Percentiles rank a stretch among this genome's conserved stretches.
Evolutionary conservation across 1,140 invertebrate genomes (phyloP).

Genomic region (Leucophenga varia): DNA sequence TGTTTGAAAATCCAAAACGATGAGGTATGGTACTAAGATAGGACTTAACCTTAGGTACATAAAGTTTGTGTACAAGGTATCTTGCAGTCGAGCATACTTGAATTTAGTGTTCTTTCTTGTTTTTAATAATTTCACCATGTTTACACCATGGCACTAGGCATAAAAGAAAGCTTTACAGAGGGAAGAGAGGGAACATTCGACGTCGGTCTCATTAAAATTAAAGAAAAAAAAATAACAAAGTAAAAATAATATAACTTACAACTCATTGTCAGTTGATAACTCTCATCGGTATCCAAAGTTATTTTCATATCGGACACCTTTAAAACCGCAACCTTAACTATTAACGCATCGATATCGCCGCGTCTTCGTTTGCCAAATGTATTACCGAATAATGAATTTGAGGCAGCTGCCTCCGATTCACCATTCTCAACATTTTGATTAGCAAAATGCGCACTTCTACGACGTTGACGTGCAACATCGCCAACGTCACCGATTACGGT

Average conservation of each 20-base stretch:
- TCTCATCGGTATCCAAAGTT: conserved; percentile 71
- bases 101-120: too few species aligned
- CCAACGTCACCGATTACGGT: background rate
- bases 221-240: background rate
- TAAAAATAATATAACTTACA: conserved; percentile 40
- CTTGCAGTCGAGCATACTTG: too few species aligned
- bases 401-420: background rate
- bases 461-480: background rate
- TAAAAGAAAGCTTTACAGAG: too few species aligned
- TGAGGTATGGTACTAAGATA: too few species aligned
- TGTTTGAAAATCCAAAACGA: too few species aligned
- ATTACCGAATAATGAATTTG: conserved; percentile 24
- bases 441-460: background rate
- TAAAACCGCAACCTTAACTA: conserved; percentile 60
- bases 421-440: background rate
- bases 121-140: too few species aligned
- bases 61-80: too few species aligned
- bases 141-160: too few species aligned
- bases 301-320: conserved; percentile 60
- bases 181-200: background rate
- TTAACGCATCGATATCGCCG: conserved; percentile 57
- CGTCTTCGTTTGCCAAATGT: conserved; percentile 28
- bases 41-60: too few species aligned
- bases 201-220: background rate
- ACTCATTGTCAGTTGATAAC: conserved; percentile 66